Evolutionary conservation across 2,797 vertebrate genomes (phyloP).

Genomic region (Propithecus perrieri): DNA sequence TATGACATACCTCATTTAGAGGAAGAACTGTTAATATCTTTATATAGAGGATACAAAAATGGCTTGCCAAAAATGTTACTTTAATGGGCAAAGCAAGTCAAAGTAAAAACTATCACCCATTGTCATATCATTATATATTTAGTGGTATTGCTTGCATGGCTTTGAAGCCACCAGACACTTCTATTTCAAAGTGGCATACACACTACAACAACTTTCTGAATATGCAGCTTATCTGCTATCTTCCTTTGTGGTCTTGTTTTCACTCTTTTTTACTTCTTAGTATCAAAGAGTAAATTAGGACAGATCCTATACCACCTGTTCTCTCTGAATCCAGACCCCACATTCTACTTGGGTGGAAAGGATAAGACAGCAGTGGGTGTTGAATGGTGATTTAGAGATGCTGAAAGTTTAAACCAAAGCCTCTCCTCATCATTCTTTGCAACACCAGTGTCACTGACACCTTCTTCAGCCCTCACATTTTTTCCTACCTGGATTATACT

Average conservation of each 20-base stretch:
- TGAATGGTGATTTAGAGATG: background rate
- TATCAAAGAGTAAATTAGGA: background rate
- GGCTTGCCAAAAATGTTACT: constrained; percentile 23
- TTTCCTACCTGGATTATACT: background rate
- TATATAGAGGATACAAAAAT: constrained; percentile 35
- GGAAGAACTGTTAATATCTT: background rate
- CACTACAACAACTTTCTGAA: background rate
- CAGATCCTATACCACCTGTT: background rate
- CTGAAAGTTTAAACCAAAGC: background rate
- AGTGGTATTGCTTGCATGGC: background rate
- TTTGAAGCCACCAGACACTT: background rate
- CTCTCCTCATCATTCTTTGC: background rate
- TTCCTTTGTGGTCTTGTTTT: background rate
- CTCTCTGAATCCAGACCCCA: background rate
- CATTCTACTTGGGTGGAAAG: background rate
- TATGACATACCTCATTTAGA: constrained; percentile 14
- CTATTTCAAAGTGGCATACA: background rate
- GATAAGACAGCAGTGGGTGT: background rate
- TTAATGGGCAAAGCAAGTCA: constrained; percentile 9
- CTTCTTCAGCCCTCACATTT: background rate
- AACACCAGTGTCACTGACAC: background rate
- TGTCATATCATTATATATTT: background rate
- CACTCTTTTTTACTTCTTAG: background rate
- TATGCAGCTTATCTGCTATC: background rate
- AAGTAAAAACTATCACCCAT: background rate